Evolutionary conservation across 1,140 invertebrate genomes (phyloP), one percentile per base, ranked within the genome.

Genomic region (Chrysoperla carnea): DNA sequence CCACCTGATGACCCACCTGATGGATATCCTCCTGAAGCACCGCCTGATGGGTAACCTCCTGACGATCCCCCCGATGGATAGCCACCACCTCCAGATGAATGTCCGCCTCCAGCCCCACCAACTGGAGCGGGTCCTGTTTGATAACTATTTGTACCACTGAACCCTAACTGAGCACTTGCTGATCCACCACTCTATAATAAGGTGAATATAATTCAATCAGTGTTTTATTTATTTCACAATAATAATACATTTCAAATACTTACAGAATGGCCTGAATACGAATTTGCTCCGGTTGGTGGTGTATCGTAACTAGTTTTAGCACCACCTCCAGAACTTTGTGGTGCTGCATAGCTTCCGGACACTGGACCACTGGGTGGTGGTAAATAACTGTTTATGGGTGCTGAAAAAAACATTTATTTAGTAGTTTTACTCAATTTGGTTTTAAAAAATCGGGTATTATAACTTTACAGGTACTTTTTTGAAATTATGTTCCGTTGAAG

Each of bases 271-370:
- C n/a, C n/a, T 9, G 35, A 36, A 36, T 36, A 23, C 5, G 11
- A 38, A 38, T 14, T 38, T 14, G 31, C 31, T 33, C 31, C 31
- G 2, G 31, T 12, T 9, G 31, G 8, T 12, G 31, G 31, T 4
- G 31, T 12, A 12, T 33, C 31, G 6, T 33, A 33, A 12, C 59
- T 57, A 35, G 45, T 42, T 39, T 41, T 43, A 17, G 55, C 52
- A 40, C 48, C 50, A 29, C 55, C 48, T 12, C 50, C 48, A 11
- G 50, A 45, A 14, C 50, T 40, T 14, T 51, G 40, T 36, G 51
- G 60, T 13, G 61, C 48, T 35, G 56, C 58, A 36, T 66, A 54
- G 39, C 46, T 63, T 6, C 62, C 62, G 0, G 67, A 67, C 6
- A 65, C 59, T 4, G 31, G 8, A 33, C 31, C 31, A 33, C 8